Base-by-base conservation (phyloP, 2,113 vertebrate species). In the Tringa solitaria region DNA sequence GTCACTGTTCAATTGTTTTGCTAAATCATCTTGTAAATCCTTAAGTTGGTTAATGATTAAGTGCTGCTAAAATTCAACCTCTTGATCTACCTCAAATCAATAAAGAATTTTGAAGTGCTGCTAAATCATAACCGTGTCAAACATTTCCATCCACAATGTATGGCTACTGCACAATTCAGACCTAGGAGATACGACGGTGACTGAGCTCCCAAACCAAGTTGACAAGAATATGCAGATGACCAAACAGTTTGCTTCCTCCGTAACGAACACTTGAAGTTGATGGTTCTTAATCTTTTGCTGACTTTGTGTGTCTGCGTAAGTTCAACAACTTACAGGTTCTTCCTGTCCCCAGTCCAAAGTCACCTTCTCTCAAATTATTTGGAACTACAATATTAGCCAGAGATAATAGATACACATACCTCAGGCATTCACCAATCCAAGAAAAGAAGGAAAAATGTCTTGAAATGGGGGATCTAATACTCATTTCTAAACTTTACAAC, bases 391-490 rank as follows among this genome's bases (percentile, higher is more conserved):
- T 56, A 48, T 60, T 22, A 80, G 24, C 2, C 28, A 54, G 3
- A 70, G 14, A 21, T 27, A 27, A 78, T 1, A 46, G 15, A 77
- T 33, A 33, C 3, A 35, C 12, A 33, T 12, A 30, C 1, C 54
- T 16, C 5, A 4, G 27, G 23, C 10, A 51, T 35, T 85, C 51
- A 53, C 3, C 4, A 46, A 9, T 33, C 9, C 17, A 81, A 54
- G 21, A 75, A 75, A 21, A 63, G 2, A 33, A 7, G 1, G 21
- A 67, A 87, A 51, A 28, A 30, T 0, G 0, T 60, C n/a, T 85
- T 59, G 68, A 39, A 74, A 46, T 27, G 6, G 8, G 10, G 19
- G 10, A 60, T 2, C 4, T 8, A 26, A 33, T 43, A 32, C 8
- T 81, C 1, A 37, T 60, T 72, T 56, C 30, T 33, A 64, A 78